Percentiles rank a stretch among this genome's conserved stretches.
Conservation (phyloP, 2,888 invertebrate genomes). For the Galerucella calmariensis region DNA sequence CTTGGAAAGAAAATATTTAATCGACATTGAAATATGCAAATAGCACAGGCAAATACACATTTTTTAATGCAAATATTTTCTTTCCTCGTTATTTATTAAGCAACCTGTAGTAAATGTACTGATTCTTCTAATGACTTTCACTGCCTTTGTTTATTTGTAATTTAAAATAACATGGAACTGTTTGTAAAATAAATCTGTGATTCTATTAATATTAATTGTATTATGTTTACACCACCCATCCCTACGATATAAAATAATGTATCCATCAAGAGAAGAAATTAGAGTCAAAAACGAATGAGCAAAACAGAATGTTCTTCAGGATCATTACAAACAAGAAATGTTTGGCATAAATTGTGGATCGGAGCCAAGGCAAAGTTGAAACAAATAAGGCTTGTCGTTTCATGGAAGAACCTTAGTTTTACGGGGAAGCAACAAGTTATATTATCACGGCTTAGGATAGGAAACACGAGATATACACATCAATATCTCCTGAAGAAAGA, state of each 20-base stretch:
- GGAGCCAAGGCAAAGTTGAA: no score
- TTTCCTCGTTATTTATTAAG: slow-evolving; percentile 6
- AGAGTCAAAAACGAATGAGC: neutral
- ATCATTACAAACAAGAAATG: no score
- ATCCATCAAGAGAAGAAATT: neutral
- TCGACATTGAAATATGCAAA: neutral
- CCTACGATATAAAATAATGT: neutral
- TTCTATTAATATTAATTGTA: slow-evolving; percentile 52
- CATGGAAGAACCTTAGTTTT: no score
- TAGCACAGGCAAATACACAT: neutral
- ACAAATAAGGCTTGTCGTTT: no score
- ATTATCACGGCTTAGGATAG: no score
- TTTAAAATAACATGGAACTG: slow-evolving; percentile 61
- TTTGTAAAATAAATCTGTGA: slow-evolving; percentile 66
- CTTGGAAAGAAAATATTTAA: neutral
- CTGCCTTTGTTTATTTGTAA: slow-evolving; percentile 59
- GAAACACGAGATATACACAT: no score
- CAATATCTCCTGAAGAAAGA: no score
- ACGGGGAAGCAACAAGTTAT: no score
- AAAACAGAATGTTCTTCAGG: no score
- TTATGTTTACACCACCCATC: neutral
- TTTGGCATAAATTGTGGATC: no score
- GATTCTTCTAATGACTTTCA: slow-evolving; percentile 48
- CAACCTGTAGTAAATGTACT: slow-evolving; percentile 48
- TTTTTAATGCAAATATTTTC: slow-evolving; percentile 6